Evolutionary conservation across 2,888 invertebrate species (phyloP).

Genomic region (Pemphredon lugubris): DNA sequence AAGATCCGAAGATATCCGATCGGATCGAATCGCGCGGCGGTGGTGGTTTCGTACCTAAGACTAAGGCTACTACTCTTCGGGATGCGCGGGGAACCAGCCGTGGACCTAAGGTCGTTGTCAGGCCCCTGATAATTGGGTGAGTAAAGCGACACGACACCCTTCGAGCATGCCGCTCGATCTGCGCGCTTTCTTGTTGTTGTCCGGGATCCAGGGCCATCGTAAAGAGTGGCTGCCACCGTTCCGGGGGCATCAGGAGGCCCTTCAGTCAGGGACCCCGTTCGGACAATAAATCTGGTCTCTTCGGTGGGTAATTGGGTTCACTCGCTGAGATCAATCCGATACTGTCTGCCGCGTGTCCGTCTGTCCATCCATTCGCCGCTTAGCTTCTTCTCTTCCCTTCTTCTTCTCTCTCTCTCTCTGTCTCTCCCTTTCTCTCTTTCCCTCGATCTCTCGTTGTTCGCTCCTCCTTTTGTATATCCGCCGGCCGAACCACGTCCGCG

Average conservation of each 20-base stretch:
- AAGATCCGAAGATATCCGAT: slow-evolving; percentile 26
- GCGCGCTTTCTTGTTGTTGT: slow-evolving; percentile 58
- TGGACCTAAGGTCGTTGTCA: slow-evolving; percentile 70
- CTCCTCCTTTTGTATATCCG: slow-evolving; percentile 10
- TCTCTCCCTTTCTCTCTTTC: slow-evolving; percentile 30
- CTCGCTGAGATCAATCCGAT: slow-evolving; percentile 81
- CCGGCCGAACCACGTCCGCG: slow-evolving; percentile 39
- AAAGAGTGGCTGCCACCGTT: slow-evolving; percentile 76
- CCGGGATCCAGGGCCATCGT: slow-evolving; percentile 64
- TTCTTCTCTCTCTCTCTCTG: slow-evolving; percentile 25
- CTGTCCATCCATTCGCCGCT: slow-evolving; percentile 73
- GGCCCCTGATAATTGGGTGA: slow-evolving; percentile 79
- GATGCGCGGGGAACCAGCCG: slow-evolving; percentile 46
- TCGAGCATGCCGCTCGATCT: slow-evolving; percentile 54
- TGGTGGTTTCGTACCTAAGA: slow-evolving; percentile 37
- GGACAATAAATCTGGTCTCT: slow-evolving; percentile 80
- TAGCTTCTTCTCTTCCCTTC: slow-evolving; percentile 38
- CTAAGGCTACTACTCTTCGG: too few relatives aligned
- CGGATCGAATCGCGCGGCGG: slow-evolving; percentile 45
- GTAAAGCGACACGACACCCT: slow-evolving; percentile 75
- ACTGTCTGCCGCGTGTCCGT: slow-evolving; percentile 80
- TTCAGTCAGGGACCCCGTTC: slow-evolving; percentile 73
- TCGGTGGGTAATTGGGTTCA: slow-evolving; percentile 81
- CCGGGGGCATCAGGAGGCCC: slow-evolving; percentile 73
- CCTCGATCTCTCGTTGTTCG: slow-evolving; percentile 11